Evolutionary conservation across 2,113 vertebrate species (phyloP).

Genomic region (Willisornis vidua): DNA sequence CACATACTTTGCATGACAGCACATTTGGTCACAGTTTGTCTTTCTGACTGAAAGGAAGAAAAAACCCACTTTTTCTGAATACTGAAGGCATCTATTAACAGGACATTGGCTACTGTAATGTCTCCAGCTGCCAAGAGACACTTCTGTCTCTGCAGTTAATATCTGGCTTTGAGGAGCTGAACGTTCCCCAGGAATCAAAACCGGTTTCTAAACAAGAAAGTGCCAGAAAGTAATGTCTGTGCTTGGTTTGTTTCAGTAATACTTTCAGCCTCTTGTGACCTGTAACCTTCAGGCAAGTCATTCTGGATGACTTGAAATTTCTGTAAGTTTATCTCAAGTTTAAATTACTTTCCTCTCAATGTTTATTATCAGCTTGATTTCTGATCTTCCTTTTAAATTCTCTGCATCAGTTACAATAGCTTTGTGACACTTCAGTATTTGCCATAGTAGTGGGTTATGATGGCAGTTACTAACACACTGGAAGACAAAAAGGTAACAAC

Average conservation of each 20-base stretch:
- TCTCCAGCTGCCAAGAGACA: conserved; percentile 7
- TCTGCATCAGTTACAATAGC: neutral
- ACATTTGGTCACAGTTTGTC: neutral
- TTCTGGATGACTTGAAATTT: neutral
- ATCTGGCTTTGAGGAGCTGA: neutral
- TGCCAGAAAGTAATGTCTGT: neutral
- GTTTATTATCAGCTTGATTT: neutral
- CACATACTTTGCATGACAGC: neutral
- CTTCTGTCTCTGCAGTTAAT: neutral
- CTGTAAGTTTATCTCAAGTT: neutral
- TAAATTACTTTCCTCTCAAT: neutral
- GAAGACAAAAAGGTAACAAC: neutral
- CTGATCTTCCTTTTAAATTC: neutral
- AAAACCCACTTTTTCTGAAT: neutral
- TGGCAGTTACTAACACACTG: neutral
- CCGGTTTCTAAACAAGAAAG: neutral
- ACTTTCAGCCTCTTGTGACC: neutral
- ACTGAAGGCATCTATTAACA: neutral
- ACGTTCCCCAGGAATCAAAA: neutral
- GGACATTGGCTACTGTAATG: neutral
- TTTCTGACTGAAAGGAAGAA: neutral
- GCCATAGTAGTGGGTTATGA: neutral
- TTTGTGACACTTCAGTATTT: neutral
- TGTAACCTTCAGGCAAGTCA: neutral
- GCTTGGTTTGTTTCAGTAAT: neutral